phyloP scores from a whole-genome alignment of 2,888 invertebrate species.

The Corythucha ciliata region DNA sequence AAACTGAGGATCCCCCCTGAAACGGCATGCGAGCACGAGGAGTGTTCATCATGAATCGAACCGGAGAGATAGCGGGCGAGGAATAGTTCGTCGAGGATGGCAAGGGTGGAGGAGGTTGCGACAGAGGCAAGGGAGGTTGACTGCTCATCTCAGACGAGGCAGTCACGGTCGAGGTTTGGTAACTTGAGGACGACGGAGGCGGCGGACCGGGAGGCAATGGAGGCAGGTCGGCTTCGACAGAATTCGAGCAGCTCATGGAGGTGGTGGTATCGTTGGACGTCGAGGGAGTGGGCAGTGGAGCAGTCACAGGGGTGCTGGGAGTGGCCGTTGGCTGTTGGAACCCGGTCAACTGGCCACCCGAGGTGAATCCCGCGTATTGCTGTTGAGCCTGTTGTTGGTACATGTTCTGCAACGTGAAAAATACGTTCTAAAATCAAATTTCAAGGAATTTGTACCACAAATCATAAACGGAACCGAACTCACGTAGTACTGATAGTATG shows the following conservation, averaged over 20 bases:
- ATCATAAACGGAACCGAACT: not conserved
- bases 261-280: slow-evolving; percentile 45
- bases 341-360: slow-evolving; percentile 14
- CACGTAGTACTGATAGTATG: slow-evolving; percentile 22
- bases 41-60: slow-evolving; percentile 25
- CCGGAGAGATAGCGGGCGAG: no score
- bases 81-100: no score
- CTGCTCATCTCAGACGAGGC: no score
- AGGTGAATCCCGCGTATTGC: slow-evolving; percentile 14
- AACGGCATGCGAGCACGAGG: slow-evolving; percentile 15
- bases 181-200: slow-evolving; percentile 39
- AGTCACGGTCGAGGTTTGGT: no score
- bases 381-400: slow-evolving; percentile 18
- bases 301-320: slow-evolving; percentile 40
- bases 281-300: slow-evolving; percentile 38
- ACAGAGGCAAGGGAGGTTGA: no score
- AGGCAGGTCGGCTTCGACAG: slow-evolving; percentile 42
- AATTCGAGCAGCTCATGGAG: slow-evolving; percentile 35
- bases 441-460: not conserved
- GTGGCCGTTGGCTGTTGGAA: slow-evolving; percentile 28
- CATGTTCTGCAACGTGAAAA: not conserved
- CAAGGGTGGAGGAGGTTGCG: no score
- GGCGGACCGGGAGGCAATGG: slow-evolving; percentile 46
- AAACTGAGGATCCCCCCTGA: no score
- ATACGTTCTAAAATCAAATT: not conserved